Evolutionary conservation across 2,797 vertebrate genomes (phyloP).

Genomic region (Falco novaeseelandiae): DNA sequence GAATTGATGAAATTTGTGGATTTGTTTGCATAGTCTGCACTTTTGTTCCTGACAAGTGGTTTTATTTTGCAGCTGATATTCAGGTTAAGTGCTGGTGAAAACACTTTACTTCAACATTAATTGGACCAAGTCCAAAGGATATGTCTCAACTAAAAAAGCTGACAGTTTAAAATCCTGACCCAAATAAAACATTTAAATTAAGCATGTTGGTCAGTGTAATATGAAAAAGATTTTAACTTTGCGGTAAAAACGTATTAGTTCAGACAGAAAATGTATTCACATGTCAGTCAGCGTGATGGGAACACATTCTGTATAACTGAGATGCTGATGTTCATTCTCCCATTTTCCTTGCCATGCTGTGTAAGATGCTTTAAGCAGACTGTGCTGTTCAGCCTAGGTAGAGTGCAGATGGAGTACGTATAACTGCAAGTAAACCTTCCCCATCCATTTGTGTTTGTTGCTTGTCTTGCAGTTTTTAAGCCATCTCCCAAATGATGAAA

Average conservation of each 20-base stretch:
- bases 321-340: neutral
- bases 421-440: neutral
- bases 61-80: neutral
- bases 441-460: neutral
- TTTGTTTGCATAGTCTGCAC: neutral
- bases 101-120: neutral
- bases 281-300: neutral
- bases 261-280: neutral
- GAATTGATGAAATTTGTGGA: neutral
- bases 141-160: neutral
- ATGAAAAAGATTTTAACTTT: neutral
- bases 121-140: neutral
- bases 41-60: neutral
- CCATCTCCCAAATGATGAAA: neutral
- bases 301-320: neutral
- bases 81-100: neutral
- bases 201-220: neutral
- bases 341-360: neutral
- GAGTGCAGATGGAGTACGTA: fast-evolving
- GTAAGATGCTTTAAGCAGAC: neutral
- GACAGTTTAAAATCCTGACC: neutral
- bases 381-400: neutral
- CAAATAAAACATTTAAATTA: neutral
- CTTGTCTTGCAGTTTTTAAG: neutral
- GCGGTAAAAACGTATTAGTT: neutral